These are phyloP conservation scores for Synergus umbraculus DNA, from an alignment of 2,888 invertebrate species.

Conservation along the genomic window DNA sequence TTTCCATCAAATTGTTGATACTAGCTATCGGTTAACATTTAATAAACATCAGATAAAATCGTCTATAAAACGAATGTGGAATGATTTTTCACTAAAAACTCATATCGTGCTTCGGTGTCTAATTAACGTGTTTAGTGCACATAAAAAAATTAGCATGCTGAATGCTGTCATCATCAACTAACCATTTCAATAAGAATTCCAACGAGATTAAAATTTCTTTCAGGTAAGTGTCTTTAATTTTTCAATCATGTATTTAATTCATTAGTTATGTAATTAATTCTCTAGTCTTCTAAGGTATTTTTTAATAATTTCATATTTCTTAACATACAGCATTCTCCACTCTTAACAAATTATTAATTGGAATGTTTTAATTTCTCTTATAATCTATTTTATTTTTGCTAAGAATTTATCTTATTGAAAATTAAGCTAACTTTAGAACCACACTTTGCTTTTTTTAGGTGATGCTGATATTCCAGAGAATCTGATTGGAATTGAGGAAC, in stretches of 20 bases:
- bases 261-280: constrained; percentile 12
- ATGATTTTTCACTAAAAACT: constrained; percentile 29
- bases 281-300: not conserved
- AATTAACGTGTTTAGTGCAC: constrained; percentile 53
- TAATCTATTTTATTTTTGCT: not conserved
- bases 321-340: not conserved
- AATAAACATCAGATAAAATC: not conserved
- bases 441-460: constrained; percentile 52
- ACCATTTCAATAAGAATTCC: constrained; percentile 43
- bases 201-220: not conserved
- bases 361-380: not conserved
- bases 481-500: constrained; percentile 58
- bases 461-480: constrained; percentile 57
- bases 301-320: not conserved
- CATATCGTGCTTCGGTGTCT: constrained; percentile 14
- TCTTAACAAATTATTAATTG: not conserved
- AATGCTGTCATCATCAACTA: constrained; percentile 47
- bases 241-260: constrained; percentile 34
- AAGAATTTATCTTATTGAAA: not conserved
- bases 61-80: constrained; percentile 1
- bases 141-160: constrained; percentile 57
- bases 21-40: not conserved
- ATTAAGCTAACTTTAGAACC: not conserved
- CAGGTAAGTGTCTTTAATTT: constrained; percentile 25
- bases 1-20: not conserved